Base-by-base conservation (phyloP, 2,888 invertebrate genomes). In the Zaprionus obscuricornis region DNA sequence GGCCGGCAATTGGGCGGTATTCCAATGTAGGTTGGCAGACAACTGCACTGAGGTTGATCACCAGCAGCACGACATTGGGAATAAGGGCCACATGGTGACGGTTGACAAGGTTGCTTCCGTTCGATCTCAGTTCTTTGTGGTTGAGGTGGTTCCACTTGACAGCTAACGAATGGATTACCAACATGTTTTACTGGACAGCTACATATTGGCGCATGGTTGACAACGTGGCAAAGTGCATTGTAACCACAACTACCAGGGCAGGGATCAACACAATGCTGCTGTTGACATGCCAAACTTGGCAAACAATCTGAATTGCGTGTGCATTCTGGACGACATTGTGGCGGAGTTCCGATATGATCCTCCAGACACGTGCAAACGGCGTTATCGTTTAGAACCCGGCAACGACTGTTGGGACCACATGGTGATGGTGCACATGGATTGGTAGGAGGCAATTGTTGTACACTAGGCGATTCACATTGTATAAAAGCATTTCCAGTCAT, bases 171-270 rank as follows among this genome's bases (percentile, higher is more conserved):
- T 20, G 96, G 95, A 92, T 95, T 94, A 40, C 96, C 96, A n/a
- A 92, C 93, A 66, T 92, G 93, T 37, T 92, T 92, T 22, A 91
- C 88, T 4, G 93, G 93, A 86, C 96, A 96, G 58, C 93, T 93
- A 87, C 96, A 96, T 74, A 95, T 94, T 0, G 96, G 95, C 82
- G 93, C 94, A 86, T 96, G 96, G 86, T 95, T 95, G 0, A 94
- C 92, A 20, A 95, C 94, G 87, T 93, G 93, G 86, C 96, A 96
- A 24, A 92, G 88, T 3, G 96, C 94, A 77, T 92, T 92, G 3
- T 94, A 87, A 31, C 96, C 96, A 87, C 96, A 96, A 11, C 94
- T 92, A 63, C 95, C 96, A 46, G 92, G 92, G 77, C 95, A 96
- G 16, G 96, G 96, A 90, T 96, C 93, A 22, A 93, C 91, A 87